Conservation (phyloP, 2,113 vertebrate genomes). For the Actenoides lindsayi region DNA sequence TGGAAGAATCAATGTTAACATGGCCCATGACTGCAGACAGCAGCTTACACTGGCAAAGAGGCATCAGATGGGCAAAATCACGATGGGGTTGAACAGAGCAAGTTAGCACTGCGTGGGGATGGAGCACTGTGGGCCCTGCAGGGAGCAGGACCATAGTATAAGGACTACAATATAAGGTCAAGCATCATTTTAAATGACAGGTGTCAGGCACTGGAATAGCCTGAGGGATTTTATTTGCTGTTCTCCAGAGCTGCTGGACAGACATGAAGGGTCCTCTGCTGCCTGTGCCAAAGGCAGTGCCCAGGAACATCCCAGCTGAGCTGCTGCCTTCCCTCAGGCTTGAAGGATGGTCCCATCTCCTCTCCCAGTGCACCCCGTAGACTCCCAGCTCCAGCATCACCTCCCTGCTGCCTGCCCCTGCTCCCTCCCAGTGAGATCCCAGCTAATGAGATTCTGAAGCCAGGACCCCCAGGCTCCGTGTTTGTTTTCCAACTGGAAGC, state of each 20-base stretch:
- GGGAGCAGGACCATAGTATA: background rate
- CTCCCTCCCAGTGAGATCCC: background rate
- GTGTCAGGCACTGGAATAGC: background rate
- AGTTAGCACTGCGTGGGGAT: background rate
- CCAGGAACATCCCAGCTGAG: background rate
- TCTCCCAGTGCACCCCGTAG: background rate
- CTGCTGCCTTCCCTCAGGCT: background rate
- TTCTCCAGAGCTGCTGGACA: background rate
- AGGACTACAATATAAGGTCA: background rate
- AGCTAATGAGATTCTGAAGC: fast-evolving
- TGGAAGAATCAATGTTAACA: slow-evolving; percentile 5
- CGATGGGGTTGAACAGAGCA: background rate
- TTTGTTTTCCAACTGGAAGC: background rate
- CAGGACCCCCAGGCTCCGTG: background rate
- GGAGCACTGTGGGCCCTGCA: background rate
- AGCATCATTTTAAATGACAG: background rate
- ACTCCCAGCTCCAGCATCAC: background rate
- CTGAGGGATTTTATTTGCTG: background rate
- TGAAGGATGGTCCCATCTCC: background rate
- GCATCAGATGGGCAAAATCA: background rate
- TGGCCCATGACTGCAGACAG: background rate
- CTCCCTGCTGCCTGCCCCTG: background rate
- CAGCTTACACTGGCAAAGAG: background rate
- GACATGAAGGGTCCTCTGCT: background rate
- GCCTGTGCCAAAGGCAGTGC: background rate